Conservation (phyloP, 2,797 vertebrate genomes). For the Hoplostethus mediterraneus region DNA sequence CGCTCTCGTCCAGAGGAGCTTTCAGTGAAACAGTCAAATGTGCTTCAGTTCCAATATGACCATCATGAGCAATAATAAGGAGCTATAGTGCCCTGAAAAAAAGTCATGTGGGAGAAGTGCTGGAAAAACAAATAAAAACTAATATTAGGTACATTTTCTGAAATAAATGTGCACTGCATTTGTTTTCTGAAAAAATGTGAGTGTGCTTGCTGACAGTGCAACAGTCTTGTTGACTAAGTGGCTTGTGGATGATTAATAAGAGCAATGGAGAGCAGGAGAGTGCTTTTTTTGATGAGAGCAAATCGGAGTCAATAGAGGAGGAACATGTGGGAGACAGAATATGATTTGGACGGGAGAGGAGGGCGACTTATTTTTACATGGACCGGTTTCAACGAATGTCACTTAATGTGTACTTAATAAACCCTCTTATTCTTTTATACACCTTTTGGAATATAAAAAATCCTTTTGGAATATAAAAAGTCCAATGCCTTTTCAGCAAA, state of each 20-base stretch:
- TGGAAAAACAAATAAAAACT: constrained; percentile 41
- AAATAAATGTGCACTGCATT: no score
- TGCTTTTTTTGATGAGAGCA: constrained; percentile 52
- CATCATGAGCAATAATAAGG: constrained; percentile 4
- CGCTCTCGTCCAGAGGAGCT: no score
- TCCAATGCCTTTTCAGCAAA: constrained; percentile 36
- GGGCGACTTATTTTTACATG: constrained; percentile 43
- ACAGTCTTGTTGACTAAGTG: no score
- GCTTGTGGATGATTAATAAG: background rate
- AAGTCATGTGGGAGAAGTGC: constrained; percentile 55
- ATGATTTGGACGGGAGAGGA: constrained; percentile 55
- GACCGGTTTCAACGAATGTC: constrained; percentile 64
- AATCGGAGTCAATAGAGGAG: constrained; percentile 65
- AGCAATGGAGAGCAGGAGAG: constrained; percentile 20
- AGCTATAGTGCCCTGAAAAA: constrained; percentile 57
- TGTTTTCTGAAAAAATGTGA: no score
- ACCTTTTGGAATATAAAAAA: constrained; percentile 59
- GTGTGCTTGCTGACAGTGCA: no score
- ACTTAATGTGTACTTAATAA: constrained; percentile 70
- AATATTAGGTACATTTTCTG: no score
- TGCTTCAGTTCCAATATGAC: no score
- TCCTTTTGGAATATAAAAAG: constrained; percentile 40
- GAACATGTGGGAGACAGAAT: constrained; percentile 67
- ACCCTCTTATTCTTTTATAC: constrained; percentile 45
- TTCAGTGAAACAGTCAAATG: no score